Evolutionary conservation across 2,113 vertebrate genomes (phyloP).

Genomic region (Oreochromis aureus): DNA sequence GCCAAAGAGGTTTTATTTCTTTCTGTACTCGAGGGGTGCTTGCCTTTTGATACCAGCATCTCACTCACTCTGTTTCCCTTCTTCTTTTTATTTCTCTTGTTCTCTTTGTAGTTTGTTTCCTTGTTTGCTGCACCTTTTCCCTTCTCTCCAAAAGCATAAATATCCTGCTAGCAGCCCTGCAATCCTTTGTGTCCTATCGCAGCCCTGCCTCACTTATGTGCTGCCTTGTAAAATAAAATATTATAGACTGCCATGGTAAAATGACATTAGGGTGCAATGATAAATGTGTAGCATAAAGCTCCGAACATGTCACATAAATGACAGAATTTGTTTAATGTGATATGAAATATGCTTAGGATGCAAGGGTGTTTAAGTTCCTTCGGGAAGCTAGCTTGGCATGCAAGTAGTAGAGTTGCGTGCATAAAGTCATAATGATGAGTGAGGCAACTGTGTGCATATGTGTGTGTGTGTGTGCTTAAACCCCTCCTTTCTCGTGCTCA

Average conservation of each 20-base stretch:
- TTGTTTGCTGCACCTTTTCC: not conserved
- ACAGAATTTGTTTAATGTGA: conserved; percentile 43
- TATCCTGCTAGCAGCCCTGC: conserved; percentile 1
- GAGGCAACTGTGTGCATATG: not conserved
- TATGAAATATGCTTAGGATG: conserved; percentile 11
- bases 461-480: not conserved
- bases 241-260: conserved; percentile 26
- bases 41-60: not conserved
- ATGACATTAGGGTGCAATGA: conserved; percentile 15
- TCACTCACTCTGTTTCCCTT: not conserved
- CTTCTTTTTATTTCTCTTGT: not conserved
- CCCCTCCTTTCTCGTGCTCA: not conserved
- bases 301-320: conserved; percentile 27
- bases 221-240: conserved; percentile 51
- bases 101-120: not conserved
- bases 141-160: conserved; percentile 7
- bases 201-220: not conserved
- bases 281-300: conserved; percentile 43
- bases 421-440: conserved; percentile 21
- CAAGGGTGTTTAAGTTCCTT: not conserved
- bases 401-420: not conserved
- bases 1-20: not conserved
- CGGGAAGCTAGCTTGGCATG: not conserved
- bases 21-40: not conserved
- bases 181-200: conserved; percentile 23